Conservation (phyloP, 2,797 vertebrate species). For the Coracias cyanogaster region DNA sequence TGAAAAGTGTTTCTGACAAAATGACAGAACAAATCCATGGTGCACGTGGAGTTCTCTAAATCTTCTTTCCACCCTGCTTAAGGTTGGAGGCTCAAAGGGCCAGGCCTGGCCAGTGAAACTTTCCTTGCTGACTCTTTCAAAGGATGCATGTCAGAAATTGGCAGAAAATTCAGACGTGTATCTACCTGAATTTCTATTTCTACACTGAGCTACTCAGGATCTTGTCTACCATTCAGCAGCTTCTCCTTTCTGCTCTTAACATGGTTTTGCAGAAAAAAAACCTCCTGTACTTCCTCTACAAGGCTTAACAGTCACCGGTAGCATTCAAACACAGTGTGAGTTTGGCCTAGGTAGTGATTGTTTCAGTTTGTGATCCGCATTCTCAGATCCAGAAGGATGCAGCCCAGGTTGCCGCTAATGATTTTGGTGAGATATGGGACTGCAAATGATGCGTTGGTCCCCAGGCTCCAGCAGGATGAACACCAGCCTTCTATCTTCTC, state of each 20-base stretch:
- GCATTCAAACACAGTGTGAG: background rate
- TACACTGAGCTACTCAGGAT: background rate
- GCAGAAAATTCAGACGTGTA: background rate
- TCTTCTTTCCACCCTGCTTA: background rate
- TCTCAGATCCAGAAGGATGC: background rate
- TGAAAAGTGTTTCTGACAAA: conserved; percentile 32
- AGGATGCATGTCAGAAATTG: background rate
- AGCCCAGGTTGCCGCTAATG: background rate
- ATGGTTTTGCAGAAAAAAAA: background rate
- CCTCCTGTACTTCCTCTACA: background rate
- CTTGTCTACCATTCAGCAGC: background rate
- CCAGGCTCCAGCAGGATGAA: background rate
- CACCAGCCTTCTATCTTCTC: background rate
- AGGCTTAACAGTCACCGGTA: background rate
- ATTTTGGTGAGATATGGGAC: background rate
- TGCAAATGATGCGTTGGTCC: background rate
- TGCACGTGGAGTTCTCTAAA: conserved; percentile 2
- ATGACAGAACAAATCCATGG: conserved; percentile 38
- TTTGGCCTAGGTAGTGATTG: background rate
- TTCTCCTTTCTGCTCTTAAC: background rate
- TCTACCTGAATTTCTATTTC: background rate
- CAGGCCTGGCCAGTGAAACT: background rate
- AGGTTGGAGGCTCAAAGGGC: background rate
- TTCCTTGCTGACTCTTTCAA: background rate
- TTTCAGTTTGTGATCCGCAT: background rate